These are phyloP conservation scores for Drosophila arawakana DNA, from an alignment of 1,140 invertebrate genomes.

Conservation along the genomic window DNA sequence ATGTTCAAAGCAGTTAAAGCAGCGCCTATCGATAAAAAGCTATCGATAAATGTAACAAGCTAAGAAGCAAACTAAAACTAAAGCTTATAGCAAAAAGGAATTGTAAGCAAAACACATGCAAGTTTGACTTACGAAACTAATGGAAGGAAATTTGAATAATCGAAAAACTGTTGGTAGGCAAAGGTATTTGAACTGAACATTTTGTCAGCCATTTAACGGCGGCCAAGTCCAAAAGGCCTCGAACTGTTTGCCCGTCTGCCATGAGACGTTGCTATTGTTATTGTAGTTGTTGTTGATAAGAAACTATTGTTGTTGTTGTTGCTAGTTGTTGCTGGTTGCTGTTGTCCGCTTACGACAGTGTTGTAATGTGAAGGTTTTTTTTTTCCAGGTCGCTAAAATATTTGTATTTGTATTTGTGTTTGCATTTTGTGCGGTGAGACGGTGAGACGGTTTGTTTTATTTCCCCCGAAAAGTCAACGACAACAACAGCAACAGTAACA, in stretches of 20 bases:
- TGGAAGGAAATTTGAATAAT: too few relatives aligned
- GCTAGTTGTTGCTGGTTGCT: conserved; percentile 21
- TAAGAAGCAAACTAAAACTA: neutral
- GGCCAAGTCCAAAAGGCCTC: conserved; percentile 33
- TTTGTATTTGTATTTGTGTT: conserved; percentile 65
- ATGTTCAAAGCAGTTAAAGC: neutral
- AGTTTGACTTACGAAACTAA: too few relatives aligned
- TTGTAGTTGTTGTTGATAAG: conserved; percentile 38
- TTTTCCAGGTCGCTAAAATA: conserved; percentile 69
- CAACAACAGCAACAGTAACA: conserved; percentile 30
- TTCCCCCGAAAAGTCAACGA: conserved; percentile 73
- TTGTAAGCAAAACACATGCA: too few relatives aligned
- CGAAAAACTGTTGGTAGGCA: too few relatives aligned
- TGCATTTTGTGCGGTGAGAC: conserved; percentile 54
- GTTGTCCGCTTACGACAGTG: conserved; percentile 28
- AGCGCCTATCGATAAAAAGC: neutral
- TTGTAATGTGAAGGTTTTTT: conserved; percentile 53
- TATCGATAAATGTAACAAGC: conserved; percentile 4
- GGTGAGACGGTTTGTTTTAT: conserved; percentile 69
- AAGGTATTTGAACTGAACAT: neutral
- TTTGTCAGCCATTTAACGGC: conserved; percentile 7
- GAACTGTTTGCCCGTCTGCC: conserved; percentile 48
- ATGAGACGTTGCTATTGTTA: conserved; percentile 33
- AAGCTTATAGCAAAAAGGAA: too few relatives aligned
- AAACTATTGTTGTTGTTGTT: conserved; percentile 20